Conservation (phyloP, 2,888 invertebrate species). For the Machimus atricapillus region DNA sequence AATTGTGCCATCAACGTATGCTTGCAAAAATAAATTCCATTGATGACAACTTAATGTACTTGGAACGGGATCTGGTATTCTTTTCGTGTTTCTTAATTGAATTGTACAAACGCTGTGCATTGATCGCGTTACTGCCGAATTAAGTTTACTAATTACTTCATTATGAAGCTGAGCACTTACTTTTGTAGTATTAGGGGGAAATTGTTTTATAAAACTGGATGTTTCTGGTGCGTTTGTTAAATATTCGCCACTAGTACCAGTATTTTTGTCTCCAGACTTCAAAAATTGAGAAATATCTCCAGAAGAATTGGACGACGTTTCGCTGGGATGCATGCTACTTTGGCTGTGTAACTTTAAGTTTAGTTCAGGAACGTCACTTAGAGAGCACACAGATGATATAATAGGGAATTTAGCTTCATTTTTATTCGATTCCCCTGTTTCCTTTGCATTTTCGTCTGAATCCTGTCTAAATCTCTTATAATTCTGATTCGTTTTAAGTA, state of each 20-base stretch:
- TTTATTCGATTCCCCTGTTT: not conserved
- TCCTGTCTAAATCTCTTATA: not conserved
- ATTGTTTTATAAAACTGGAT: not conserved
- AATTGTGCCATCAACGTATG: conserved; percentile 55
- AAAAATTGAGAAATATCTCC: not conserved
- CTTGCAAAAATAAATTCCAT: conserved; percentile 51
- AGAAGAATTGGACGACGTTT: not conserved
- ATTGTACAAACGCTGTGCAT: conserved; percentile 51
- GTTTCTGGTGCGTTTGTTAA: not conserved
- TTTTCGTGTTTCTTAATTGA: conserved; percentile 56
- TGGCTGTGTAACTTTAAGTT: not conserved
- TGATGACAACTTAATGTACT: conserved; percentile 42
- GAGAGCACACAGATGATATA: conserved; percentile 40
- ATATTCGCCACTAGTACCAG: not conserved
- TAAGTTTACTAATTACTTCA: conserved; percentile 37
- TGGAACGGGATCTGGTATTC: conserved; percentile 55
- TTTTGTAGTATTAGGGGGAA: not conserved
- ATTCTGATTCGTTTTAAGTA: not conserved
- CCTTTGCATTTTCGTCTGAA: not conserved
- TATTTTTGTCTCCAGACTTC: not conserved
- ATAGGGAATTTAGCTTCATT: not conserved
- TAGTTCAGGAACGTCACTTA: not conserved
- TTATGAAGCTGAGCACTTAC: not conserved
- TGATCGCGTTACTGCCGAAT: conserved; percentile 43
- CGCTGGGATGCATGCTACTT: not conserved